These are phyloP conservation scores for Epsilonema sp. DNA, from an alignment of 2,888 invertebrate species.

Conservation along the genomic window DNA sequence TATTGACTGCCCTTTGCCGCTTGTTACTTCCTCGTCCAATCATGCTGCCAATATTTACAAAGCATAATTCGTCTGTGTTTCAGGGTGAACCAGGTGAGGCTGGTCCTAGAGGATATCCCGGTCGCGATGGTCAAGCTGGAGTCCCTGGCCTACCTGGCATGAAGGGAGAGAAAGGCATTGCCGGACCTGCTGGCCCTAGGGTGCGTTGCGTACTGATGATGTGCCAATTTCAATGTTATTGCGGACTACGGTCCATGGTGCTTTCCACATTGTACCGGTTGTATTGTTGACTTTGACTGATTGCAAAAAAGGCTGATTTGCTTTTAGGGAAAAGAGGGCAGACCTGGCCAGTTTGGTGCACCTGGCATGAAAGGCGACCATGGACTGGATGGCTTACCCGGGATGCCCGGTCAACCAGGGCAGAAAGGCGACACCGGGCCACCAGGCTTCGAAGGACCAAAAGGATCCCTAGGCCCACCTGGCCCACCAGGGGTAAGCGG, in stretches of 20 bases:
- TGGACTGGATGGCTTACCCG: constrained; percentile 24
- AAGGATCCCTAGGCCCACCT: constrained; percentile 22
- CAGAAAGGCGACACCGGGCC: constrained; percentile 1
- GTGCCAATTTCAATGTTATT: background rate
- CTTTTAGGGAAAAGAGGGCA: constrained; percentile 25
- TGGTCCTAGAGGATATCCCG: constrained; percentile 24
- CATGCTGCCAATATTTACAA: no score
- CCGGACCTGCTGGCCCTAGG: constrained; percentile 48
- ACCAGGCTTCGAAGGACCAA: constrained; percentile 13
- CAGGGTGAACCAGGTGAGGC: constrained; percentile 27
- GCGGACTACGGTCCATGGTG: no score
- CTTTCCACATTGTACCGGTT: no score
- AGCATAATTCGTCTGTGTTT: no score
- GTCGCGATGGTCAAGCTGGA: constrained; percentile 39
- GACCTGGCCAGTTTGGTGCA: constrained; percentile 24
- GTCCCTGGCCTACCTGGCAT: constrained; percentile 33
- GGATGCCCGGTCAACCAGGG: constrained; percentile 18
- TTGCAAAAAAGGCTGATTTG: no score
- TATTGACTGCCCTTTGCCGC: no score
- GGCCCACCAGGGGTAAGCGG: constrained; percentile 23
- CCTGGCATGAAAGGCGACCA: constrained; percentile 28
- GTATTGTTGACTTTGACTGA: no score
- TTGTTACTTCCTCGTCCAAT: no score
- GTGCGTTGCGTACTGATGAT: constrained; percentile 27
- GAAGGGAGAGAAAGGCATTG: constrained; percentile 45